These are phyloP conservation scores for Cheilosia impressa DNA, from an alignment of 2,888 invertebrate genomes.

Conservation along the genomic window DNA sequence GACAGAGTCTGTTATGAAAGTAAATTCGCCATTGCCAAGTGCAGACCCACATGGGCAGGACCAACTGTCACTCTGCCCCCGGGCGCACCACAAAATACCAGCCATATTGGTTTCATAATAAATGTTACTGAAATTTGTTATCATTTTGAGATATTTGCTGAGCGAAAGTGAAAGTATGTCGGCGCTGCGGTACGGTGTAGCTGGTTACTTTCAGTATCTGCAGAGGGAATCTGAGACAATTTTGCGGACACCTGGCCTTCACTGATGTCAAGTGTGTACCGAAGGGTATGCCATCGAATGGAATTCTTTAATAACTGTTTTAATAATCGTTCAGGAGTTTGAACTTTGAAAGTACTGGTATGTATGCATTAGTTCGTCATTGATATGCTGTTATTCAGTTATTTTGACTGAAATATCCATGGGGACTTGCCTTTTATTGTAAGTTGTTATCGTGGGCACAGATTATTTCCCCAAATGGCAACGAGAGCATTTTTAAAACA, in stretches of 20 bases:
- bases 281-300: constrained; percentile 12
- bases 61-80: neutral
- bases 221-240: constrained; percentile 1
- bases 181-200: too few species aligned
- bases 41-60: constrained; percentile 15
- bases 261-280: constrained; percentile 3
- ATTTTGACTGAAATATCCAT: too few species aligned
- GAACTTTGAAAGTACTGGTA: too few species aligned
- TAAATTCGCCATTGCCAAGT: constrained; percentile 4
- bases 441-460: too few species aligned
- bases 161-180: constrained; percentile 41
- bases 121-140: constrained; percentile 15
- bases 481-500: too few species aligned
- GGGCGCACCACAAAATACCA: neutral
- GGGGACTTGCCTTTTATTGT: too few species aligned
- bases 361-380: neutral
- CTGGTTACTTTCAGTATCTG: too few species aligned
- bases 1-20: constrained; percentile 29
- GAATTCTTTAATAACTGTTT: neutral
- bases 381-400: neutral
- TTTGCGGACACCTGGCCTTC: constrained; percentile 36
- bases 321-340: neutral
- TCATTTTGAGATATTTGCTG: constrained; percentile 3
- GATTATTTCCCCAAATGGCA: too few species aligned
- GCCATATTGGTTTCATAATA: neutral